A percentile compares a stretch with the other conserved stretches of the same genome.
Conservation (phyloP, 2,888 invertebrate genomes). For the Flabesymbios commensalis region DNA sequence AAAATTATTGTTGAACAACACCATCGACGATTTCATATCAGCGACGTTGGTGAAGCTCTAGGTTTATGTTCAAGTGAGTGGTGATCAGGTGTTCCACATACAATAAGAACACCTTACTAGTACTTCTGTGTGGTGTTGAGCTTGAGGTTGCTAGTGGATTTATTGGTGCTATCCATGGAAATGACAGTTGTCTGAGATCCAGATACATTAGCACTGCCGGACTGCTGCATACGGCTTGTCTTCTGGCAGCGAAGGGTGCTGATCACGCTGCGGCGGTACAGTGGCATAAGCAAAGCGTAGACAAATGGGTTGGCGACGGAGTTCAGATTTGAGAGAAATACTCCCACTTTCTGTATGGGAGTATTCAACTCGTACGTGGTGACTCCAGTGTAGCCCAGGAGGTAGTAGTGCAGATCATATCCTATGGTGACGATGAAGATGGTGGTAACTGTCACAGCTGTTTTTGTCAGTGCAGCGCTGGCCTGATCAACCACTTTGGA, state of each 20-base stretch:
- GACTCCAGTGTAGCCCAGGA: conserved; percentile 27
- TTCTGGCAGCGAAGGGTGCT: conserved; percentile 14
- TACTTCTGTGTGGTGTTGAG: too few species aligned
- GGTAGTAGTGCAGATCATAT: conserved; percentile 30
- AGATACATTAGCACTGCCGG: background rate
- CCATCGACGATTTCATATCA: too few species aligned
- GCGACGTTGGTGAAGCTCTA: too few species aligned
- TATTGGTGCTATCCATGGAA: too few species aligned
- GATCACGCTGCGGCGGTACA: conserved; percentile 18
- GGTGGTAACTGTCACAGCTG: conserved; percentile 26
- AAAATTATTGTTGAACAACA: too few species aligned
- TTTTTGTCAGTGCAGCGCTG: conserved; percentile 25
- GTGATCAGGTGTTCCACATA: too few species aligned
- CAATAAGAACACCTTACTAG: too few species aligned
- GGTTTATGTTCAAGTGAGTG: too few species aligned
- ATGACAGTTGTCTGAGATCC: too few species aligned
- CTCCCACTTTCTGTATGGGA: conserved; percentile 24
- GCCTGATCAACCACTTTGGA: conserved; percentile 23
- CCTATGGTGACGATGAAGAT: conserved; percentile 29
- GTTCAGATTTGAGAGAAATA: conserved; percentile 30
- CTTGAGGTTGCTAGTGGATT: too few species aligned
- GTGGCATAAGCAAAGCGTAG: conserved; percentile 28
- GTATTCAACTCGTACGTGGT: conserved; percentile 18
- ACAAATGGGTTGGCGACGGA: conserved; percentile 26
- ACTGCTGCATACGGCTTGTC: background rate